phyloP scores from a whole-genome alignment of 2,888 invertebrate species.

The Selenia dentaria region DNA sequence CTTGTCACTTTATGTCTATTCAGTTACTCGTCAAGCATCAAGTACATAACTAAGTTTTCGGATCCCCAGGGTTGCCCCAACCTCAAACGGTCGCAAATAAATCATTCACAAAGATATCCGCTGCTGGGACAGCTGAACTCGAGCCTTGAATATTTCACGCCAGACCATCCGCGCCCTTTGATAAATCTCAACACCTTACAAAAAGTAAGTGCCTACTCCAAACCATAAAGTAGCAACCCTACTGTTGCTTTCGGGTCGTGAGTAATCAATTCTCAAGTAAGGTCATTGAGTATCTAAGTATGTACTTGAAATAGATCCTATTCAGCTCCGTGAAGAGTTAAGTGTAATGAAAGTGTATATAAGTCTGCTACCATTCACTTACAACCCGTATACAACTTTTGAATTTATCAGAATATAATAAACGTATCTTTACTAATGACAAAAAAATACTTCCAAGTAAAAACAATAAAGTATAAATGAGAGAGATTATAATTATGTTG shows the following conservation, averaged over 20 bases:
- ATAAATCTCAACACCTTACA: conserved; percentile 62
- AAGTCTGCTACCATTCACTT: too few relatives aligned
- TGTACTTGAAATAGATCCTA: conserved; percentile 18
- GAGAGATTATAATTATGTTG: too few relatives aligned
- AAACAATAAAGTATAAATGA: too few relatives aligned
- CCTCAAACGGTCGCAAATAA: conserved; percentile 47
- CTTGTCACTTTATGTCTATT: conserved; percentile 1
- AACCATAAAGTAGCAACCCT: conserved; percentile 23
- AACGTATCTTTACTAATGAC: too few relatives aligned
- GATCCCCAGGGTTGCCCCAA: conserved; percentile 26
- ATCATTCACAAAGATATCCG: conserved; percentile 57
- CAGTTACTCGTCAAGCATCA: conserved; percentile 15
- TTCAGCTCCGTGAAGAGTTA: conserved; percentile 8
- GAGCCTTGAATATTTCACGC: conserved; percentile 71
- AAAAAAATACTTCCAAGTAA: too few relatives aligned
- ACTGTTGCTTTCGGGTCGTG: conserved; percentile 25
- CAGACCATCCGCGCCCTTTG: conserved; percentile 42
- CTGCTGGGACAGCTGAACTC: conserved; percentile 49
- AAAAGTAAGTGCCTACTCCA: conserved; percentile 38
- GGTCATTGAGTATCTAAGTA: conserved; percentile 24
- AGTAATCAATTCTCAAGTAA: conserved; percentile 25
- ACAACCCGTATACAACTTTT: too few relatives aligned
- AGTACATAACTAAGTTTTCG: conserved; percentile 13
- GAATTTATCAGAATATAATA: too few relatives aligned
- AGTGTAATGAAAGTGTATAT: conserved; percentile 6